Evolutionary conservation across 2,113 vertebrate genomes (phyloP), one percentile per base, ranked within the genome.

Genomic region (Collichthys lucidus): DNA sequence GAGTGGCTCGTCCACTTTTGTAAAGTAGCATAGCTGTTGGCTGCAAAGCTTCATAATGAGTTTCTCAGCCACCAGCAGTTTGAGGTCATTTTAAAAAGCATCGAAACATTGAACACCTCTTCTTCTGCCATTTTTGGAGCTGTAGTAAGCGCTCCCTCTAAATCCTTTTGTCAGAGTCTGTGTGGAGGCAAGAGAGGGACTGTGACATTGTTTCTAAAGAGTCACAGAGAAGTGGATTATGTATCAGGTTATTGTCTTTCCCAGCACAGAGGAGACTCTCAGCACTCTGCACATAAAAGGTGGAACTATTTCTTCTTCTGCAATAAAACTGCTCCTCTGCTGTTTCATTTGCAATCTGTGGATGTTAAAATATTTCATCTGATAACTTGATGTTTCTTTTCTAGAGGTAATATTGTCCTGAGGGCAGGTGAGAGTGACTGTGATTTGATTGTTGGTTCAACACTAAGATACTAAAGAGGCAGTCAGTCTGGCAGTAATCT

Each of bases 321-420:
- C 49, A 56, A 11, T 26, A 24, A 59, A 59, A 77, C 26, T 40
- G 63, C 20, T 67, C 52, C 5, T 49, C 26, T 67, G 44, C 44
- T 60, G 4, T 16, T 44, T 79, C 61, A 77, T 57, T 46, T 64
- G 26, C 9, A 49, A 47, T 53, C 40, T n/a, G n/a, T n/a, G n/a
- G n/a, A n/a, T n/a, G n/a, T n/a, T n/a, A n/a, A n/a, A n/a, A n/a
- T n/a, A n/a, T n/a, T n/a, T n/a, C n/a, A n/a, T n/a, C n/a, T n/a
- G n/a, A n/a, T n/a, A n/a, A n/a, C n/a, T n/a, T n/a, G n/a, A n/a
- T n/a, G n/a, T n/a, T n/a, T n/a, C n/a, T n/a, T n/a, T n/a, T n/a
- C n/a, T n/a, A n/a, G n/a, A n/a, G n/a, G n/a, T n/a, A n/a, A n/a
- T n/a, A n/a, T n/a, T n/a, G n/a, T n/a, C n/a, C n/a, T n/a, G n/a